Evolutionary conservation across 2,113 vertebrate species (phyloP).

Genomic region (Tor tambroides): DNA sequence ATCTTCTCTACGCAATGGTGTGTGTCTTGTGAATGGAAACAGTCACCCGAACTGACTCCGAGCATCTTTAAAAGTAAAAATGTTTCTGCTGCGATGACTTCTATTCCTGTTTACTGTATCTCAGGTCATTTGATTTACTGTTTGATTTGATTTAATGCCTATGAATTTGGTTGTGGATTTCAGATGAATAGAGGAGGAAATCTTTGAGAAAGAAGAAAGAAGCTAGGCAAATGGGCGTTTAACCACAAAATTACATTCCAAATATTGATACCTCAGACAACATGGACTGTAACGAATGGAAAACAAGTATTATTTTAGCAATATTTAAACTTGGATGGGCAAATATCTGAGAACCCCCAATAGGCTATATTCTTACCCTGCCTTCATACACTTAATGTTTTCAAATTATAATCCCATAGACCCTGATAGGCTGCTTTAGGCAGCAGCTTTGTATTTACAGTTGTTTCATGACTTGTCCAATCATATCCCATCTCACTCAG

Average conservation of each 20-base stretch:
- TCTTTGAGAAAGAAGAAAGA: neutral
- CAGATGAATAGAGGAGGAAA: neutral
- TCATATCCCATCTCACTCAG: neutral
- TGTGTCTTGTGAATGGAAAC: neutral
- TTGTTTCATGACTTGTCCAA: neutral
- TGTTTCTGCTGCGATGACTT: neutral
- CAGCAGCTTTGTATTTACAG: neutral
- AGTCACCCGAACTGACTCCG: neutral
- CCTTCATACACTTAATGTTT: neutral
- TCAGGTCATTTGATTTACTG: neutral
- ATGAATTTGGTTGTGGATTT: neutral
- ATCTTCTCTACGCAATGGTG: neutral
- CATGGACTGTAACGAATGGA: neutral
- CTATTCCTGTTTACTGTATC: neutral
- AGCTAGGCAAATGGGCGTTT: neutral
- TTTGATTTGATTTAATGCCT: neutral
- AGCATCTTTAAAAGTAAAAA: neutral
- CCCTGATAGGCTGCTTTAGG: neutral
- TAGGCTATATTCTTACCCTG: neutral
- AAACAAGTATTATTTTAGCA: neutral
- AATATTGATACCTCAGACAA: neutral
- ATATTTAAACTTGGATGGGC: neutral
- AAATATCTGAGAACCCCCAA: neutral
- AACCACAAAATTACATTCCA: neutral
- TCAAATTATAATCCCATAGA: neutral